Conservation (phyloP, 2,888 invertebrate species). For the Drosophila macrospina region DNA sequence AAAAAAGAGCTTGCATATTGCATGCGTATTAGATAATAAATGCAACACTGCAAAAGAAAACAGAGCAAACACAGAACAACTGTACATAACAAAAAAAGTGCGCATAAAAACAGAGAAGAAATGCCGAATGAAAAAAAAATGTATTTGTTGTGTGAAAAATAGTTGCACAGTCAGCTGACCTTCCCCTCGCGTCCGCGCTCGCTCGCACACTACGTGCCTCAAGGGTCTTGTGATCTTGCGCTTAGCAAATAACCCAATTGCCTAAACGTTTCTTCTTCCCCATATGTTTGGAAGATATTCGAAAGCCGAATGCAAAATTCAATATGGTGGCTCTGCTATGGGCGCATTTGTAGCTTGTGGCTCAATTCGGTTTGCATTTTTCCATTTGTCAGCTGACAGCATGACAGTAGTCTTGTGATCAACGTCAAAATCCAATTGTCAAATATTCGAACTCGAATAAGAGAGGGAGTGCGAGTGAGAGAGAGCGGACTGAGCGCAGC, state of each 20-base stretch:
- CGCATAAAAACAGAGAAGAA: constrained; percentile 18
- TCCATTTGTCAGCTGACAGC: constrained; percentile 79
- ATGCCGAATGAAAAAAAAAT: constrained; percentile 13
- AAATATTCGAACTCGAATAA: constrained; percentile 76
- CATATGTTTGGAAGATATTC: neutral
- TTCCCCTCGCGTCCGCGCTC: constrained; percentile 34
- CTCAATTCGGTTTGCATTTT: constrained; percentile 43
- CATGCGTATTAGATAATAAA: constrained; percentile 69
- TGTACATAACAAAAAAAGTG: constrained; percentile 46
- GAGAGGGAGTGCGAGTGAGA: constrained; percentile 21
- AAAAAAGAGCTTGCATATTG: constrained; percentile 42
- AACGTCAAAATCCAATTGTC: constrained; percentile 78
- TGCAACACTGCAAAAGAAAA: constrained; percentile 42
- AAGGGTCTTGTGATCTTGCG: constrained; percentile 67
- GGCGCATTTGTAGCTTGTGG: constrained; percentile 26
- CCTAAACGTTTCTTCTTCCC: neutral
- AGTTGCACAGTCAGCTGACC: constrained; percentile 72
- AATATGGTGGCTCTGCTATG: constrained; percentile 56
- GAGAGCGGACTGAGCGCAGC: constrained; percentile 19
- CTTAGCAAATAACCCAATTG: neutral
- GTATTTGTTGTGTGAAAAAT: constrained; percentile 40
- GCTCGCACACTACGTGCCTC: constrained; percentile 13
- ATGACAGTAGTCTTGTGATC: constrained; percentile 81
- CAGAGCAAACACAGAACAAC: constrained; percentile 16
- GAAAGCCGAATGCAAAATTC: constrained; percentile 42